A percentile compares a stretch with the other conserved stretches of the same genome.
These are phyloP conservation scores for Meta bourneti DNA, from an alignment of 2,888 invertebrate species.

Conservation along the genomic window DNA sequence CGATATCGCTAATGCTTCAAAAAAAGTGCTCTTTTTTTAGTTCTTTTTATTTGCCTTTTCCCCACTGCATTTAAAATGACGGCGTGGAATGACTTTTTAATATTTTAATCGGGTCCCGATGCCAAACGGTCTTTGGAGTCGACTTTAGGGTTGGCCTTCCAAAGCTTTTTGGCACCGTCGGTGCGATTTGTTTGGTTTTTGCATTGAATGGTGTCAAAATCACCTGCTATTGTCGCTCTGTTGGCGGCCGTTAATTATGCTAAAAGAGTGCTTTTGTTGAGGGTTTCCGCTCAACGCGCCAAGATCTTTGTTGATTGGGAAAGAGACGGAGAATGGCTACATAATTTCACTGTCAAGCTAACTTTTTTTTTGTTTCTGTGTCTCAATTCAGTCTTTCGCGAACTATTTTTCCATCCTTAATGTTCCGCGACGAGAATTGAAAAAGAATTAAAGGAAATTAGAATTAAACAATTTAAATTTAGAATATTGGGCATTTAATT, in stretches of 20 bases:
- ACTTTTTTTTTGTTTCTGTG: too few relatives aligned
- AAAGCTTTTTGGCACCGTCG: not conserved
- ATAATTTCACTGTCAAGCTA: too few relatives aligned
- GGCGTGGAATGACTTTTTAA: constrained; percentile 2
- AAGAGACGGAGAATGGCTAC: too few relatives aligned
- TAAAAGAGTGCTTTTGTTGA: not conserved
- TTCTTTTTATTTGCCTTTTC: not conserved
- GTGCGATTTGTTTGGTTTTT: not conserved
- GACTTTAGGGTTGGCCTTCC: not conserved
- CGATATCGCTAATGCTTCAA: constrained; percentile 1
- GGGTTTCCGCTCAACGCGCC: too few relatives aligned
- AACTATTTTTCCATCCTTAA: too few relatives aligned
- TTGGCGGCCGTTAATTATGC: not conserved
- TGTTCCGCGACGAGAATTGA: too few relatives aligned
- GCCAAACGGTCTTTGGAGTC: not conserved
- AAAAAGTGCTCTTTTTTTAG: not conserved
- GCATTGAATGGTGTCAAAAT: not conserved
- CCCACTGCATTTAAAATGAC: not conserved
- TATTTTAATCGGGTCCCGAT: not conserved
- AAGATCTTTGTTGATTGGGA: too few relatives aligned
- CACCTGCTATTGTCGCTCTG: not conserved
- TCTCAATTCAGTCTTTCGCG: too few relatives aligned
- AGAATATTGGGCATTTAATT: too few relatives aligned
- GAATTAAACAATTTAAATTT: too few relatives aligned
- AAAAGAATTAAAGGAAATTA: too few relatives aligned